phyloP scores from a whole-genome alignment of 1,140 invertebrate genomes.

The Luehdorfia chinensis region DNA sequence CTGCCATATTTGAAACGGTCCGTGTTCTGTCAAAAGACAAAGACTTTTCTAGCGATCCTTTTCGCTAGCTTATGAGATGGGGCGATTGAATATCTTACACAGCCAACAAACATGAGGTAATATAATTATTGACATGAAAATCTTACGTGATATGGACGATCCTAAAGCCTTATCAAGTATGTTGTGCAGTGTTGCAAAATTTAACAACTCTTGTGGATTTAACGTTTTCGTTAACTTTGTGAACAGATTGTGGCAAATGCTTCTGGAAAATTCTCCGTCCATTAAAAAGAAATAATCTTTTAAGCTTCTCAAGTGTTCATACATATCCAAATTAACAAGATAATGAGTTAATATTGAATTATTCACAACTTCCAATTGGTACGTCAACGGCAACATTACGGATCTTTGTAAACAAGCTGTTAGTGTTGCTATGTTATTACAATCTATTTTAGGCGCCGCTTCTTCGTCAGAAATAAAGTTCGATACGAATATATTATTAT shows the following conservation, averaged over 20 bases:
- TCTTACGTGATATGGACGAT: slow-evolving; percentile 71
- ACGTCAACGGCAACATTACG: slow-evolving; percentile 81
- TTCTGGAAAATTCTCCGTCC: slow-evolving; percentile 86
- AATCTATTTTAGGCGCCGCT: slow-evolving; percentile 40
- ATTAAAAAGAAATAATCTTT: slow-evolving; percentile 86
- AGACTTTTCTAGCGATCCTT: too few species aligned
- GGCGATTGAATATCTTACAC: too few species aligned
- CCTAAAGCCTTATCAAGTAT: slow-evolving; percentile 82
- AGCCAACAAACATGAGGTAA: too few species aligned
- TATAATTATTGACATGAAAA: too few species aligned
- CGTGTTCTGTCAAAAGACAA: too few species aligned
- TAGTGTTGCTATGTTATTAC: slow-evolving; percentile 76
- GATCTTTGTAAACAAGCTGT: slow-evolving; percentile 82
- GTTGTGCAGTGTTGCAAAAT: slow-evolving; percentile 81
- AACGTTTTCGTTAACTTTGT: slow-evolving; percentile 79
- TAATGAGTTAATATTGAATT: slow-evolving; percentile 84
- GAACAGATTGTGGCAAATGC: slow-evolving; percentile 82
- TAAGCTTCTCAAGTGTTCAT: slow-evolving; percentile 83
- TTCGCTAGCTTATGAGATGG: too few species aligned
- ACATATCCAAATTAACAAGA: slow-evolving; percentile 80
- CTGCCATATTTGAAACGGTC: too few species aligned
- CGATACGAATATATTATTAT: slow-evolving; percentile 60
- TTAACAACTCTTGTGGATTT: slow-evolving; percentile 82
- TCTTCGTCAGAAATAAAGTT: slow-evolving; percentile 41
- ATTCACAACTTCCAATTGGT: slow-evolving; percentile 82